Percentiles rank a stretch among this genome's conserved stretches.
Evolutionary conservation across 2,888 invertebrate genomes (phyloP).

Genomic region (Drosophila nr. fundita): DNA sequence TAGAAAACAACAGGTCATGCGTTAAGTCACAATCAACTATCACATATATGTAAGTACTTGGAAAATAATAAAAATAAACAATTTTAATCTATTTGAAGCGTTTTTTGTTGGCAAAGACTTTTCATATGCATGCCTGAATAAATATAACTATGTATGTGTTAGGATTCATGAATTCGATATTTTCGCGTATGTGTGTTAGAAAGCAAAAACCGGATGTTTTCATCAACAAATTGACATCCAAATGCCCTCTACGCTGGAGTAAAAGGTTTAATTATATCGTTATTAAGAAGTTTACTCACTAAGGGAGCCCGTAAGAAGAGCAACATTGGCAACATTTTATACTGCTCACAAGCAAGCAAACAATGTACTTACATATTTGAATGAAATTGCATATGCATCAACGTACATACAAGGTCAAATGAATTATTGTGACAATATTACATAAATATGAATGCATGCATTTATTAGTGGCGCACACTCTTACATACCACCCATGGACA

Average conservation of each 20-base stretch:
- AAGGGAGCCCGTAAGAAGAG: slow-evolving; percentile 1
- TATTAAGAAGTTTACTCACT: slow-evolving; percentile 8
- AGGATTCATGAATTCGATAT: not conserved
- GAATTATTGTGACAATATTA: slow-evolving; percentile 4
- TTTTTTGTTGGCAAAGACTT: not conserved
- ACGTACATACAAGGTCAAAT: slow-evolving; percentile 5
- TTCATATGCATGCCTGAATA: not conserved
- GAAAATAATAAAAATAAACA: not conserved
- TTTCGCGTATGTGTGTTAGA: not conserved
- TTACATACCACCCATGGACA: slow-evolving; percentile 96
- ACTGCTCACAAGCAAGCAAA: not conserved
- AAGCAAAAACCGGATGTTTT: not conserved
- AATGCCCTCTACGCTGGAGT: slow-evolving; percentile 62
- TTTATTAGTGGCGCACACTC: not conserved
- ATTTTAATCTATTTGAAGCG: not conserved
- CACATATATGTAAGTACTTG: not conserved
- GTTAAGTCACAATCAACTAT: slow-evolving; percentile 6
- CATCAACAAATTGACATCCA: slow-evolving; percentile 66
- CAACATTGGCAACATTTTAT: not conserved
- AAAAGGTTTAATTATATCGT: slow-evolving; percentile 4
- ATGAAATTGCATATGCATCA: not conserved
- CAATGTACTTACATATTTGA: too few species aligned
- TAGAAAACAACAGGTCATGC: slow-evolving; percentile 10
- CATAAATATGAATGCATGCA: slow-evolving; percentile 17
- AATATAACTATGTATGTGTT: not conserved